Evolutionary conservation across 1,140 invertebrate genomes (phyloP).

Genomic region (Drosophila athabasca): DNA sequence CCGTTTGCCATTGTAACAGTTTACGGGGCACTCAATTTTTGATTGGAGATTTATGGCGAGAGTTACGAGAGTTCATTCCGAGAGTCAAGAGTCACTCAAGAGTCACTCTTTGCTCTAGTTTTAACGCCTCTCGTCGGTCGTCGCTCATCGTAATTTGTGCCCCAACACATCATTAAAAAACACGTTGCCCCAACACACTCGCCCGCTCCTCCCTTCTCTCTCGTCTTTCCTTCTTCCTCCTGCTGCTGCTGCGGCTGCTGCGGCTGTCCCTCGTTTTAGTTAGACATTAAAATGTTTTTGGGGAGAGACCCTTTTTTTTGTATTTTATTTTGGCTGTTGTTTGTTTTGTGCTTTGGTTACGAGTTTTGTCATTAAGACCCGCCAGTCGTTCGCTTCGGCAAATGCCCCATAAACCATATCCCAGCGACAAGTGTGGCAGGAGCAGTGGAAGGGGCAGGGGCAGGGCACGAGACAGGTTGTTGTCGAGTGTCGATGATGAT

Average conservation of each 20-base stretch:
- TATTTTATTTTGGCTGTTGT: constrained; percentile 3
- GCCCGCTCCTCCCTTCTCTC: not conserved
- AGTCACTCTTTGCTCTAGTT: constrained; percentile 66
- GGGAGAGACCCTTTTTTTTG: constrained; percentile 35
- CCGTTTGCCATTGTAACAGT: constrained; percentile 3
- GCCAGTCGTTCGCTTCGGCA: constrained; percentile 41
- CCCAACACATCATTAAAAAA: constrained; percentile 68
- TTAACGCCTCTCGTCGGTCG: constrained; percentile 63
- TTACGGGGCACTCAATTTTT: constrained; percentile 67
- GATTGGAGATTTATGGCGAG: constrained; percentile 67
- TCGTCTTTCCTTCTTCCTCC: constrained; percentile 4
- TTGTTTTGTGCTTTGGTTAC: constrained; percentile 28
- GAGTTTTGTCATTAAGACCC: constrained; percentile 45
- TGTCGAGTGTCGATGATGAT: too few relatives aligned
- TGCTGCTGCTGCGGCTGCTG: not conserved
- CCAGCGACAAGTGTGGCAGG: constrained; percentile 22
- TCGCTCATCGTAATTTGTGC: constrained; percentile 66
- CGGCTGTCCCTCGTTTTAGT: constrained; percentile 27
- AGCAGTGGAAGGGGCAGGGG: constrained; percentile 8
- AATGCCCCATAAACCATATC: constrained; percentile 52
- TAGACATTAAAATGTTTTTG: constrained; percentile 52
- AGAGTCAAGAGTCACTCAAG: constrained; percentile 45
- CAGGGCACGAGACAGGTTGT: constrained; percentile 15
- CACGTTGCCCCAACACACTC: constrained; percentile 14
- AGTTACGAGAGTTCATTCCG: constrained; percentile 49